Evolutionary conservation across 2,113 vertebrate genomes (phyloP), one percentile per base, ranked within the genome.

Genomic region (Xiphophorus hellerii): DNA sequence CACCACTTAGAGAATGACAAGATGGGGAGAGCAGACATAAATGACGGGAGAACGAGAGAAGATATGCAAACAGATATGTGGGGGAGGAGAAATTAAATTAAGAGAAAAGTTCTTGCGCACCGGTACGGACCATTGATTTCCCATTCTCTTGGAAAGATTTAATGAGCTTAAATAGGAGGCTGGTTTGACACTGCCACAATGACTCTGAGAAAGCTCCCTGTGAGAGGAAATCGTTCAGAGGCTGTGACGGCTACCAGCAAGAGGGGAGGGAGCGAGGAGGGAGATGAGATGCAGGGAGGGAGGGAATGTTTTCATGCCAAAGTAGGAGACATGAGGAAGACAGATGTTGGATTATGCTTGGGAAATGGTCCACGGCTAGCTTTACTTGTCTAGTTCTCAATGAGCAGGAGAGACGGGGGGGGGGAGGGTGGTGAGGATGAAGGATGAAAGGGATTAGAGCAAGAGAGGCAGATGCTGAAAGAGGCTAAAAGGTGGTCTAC

Each of bases 101-200:
- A 91, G 84, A 88, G 88, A 91, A 93, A 94, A 92, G 88, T 94
- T 93, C 92, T 89, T 72, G 86, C 84, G 87, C 91, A 91, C 87
- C 80, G 84, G 89, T 90, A 93, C 89, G 92, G 92, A 90, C 90
- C 93, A 94, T 94, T 94, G 93, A 94, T 94, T 94, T 92, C 89
- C 92, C 92, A 93, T 94, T 94, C 92, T 94, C 90, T 92, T 85
- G 87, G 93, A 94, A 95, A 95, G 91, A 94, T 93, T 94, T 95
- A 95, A 94, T 94, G 92, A 94, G 91, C 91, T 92, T 92, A 94
- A 94, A 93, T 90, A 91, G 90, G 92, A 93, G 92, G 89, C 87
- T 92, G 84, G 90, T 93, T 91, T 91, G 90, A 93, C 91, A 90
- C 86, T 85, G 88, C 86, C 87, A 90, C 88, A 76, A 82, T 87